Percentiles rank a stretch among this genome's conserved stretches.
Evolutionary conservation across 2,888 invertebrate genomes (phyloP).

Genomic region (Crematogaster levior): DNA sequence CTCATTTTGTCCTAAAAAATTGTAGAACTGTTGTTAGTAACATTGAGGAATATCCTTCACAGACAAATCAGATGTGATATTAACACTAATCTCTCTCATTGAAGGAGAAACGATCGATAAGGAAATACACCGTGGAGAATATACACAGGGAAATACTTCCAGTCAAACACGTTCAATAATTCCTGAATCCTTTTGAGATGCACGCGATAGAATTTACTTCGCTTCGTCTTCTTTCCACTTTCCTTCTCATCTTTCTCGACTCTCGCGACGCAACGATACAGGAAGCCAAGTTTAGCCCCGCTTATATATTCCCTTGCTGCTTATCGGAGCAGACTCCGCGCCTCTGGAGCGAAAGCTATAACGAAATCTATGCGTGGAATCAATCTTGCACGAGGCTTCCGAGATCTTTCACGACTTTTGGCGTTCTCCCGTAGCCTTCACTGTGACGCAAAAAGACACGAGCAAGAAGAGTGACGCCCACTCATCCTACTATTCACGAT

Average conservation of each 20-base stretch:
- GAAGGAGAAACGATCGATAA: not conserved
- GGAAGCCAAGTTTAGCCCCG: conserved; percentile 54
- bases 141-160: not conserved
- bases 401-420: conserved; percentile 68
- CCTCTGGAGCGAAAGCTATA: conserved; percentile 42
- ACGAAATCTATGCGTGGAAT: conserved; percentile 67
- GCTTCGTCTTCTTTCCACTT: not conserved
- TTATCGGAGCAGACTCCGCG: conserved; percentile 32
- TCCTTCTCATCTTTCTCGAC: conserved; percentile 31
- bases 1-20: not conserved
- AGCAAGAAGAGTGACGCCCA: conserved; percentile 18
- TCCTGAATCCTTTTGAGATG: conserved; percentile 29
- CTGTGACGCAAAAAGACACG: conserved; percentile 57
- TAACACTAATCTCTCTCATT: not conserved
- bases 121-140: not conserved
- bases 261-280: conserved; percentile 41
- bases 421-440: conserved; percentile 51
- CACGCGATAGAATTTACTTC: conserved; percentile 40
- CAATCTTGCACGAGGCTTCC: conserved; percentile 70
- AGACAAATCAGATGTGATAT: not conserved
- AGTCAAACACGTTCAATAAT: conserved; percentile 47
- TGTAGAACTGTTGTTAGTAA: not conserved
- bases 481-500: not conserved
- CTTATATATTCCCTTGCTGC: conserved; percentile 62
- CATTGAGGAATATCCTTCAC: not conserved